phyloP scores from a whole-genome alignment of 2,113 vertebrate species.

The Piaya cayana region DNA sequence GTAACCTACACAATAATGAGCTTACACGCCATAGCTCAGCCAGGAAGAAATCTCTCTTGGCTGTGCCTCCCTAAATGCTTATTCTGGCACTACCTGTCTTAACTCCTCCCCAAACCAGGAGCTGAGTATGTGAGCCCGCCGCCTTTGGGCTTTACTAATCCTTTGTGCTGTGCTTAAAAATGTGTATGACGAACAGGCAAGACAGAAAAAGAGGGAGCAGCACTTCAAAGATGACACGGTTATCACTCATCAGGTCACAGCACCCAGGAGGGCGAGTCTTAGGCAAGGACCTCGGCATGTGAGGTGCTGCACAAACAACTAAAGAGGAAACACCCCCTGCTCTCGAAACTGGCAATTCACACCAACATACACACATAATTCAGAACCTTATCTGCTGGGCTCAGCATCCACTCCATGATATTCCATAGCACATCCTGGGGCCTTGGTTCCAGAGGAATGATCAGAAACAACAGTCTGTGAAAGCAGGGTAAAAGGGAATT shows the following conservation, averaged over 20 bases:
- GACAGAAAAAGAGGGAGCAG: not conserved
- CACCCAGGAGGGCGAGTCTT: rapidly evolving
- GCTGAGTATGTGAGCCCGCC: not conserved
- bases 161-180: not conserved
- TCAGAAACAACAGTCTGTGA: not conserved
- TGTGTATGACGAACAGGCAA: not conserved
- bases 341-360: not conserved
- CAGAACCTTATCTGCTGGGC: not conserved
- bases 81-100: constrained; percentile 2
- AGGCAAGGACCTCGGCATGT: rapidly evolving
- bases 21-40: not conserved
- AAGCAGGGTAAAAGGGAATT: not conserved
- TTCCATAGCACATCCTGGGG: not conserved
- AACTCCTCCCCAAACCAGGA: not conserved
- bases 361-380: not conserved
- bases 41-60: constrained; percentile 31
- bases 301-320: not conserved
- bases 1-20: not conserved
- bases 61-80: constrained; percentile 16
- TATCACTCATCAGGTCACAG: not conserved
- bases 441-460: not conserved
- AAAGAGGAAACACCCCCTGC: not conserved
- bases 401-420: not conserved
- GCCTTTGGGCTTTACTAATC: not conserved
- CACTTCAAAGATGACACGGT: not conserved